Conservation (phyloP, 2,888 invertebrate species). For the Crepidodera aurea region DNA sequence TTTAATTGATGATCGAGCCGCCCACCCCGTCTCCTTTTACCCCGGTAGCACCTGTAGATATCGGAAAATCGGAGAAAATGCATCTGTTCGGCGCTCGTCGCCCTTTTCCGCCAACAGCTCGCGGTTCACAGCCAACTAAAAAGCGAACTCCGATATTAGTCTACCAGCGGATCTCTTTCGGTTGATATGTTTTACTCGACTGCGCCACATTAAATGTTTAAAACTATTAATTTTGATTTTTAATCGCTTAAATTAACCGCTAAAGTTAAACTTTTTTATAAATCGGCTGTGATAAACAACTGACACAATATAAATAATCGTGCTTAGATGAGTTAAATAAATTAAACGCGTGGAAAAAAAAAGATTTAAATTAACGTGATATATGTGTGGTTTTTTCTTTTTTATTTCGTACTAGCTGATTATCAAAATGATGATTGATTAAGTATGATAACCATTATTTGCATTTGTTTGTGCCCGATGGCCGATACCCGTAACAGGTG, state of each 20-base stretch:
- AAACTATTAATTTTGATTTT: slow-evolving; percentile 12
- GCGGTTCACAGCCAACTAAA: slow-evolving; percentile 37
- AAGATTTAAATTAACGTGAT: not conserved
- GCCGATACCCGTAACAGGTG: not conserved
- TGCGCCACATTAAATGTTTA: slow-evolving; percentile 12
- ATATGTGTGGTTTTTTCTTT: not conserved
- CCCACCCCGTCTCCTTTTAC: slow-evolving; percentile 23
- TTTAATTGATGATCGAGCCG: slow-evolving; percentile 15
- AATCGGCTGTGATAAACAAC: slow-evolving; percentile 9
- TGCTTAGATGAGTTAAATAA: not conserved
- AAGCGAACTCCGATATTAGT: slow-evolving; percentile 42
- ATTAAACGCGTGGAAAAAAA: no score
- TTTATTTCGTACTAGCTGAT: not conserved
- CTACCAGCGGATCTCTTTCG: slow-evolving; percentile 43
- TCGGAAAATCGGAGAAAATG: slow-evolving; percentile 42
- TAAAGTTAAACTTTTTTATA: not conserved
- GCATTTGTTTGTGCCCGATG: not conserved
- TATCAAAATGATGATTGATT: not conserved
- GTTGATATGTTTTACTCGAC: slow-evolving; percentile 8
- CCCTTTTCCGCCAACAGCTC: slow-evolving; percentile 32
- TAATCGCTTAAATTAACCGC: not conserved
- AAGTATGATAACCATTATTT: slow-evolving; percentile 2
- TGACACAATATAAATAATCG: not conserved
- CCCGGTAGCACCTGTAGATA: slow-evolving; percentile 49
- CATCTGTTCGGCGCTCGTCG: slow-evolving; percentile 40